Evolutionary conservation across 2,797 vertebrate species (phyloP).

Genomic region (Arvicola amphibius): DNA sequence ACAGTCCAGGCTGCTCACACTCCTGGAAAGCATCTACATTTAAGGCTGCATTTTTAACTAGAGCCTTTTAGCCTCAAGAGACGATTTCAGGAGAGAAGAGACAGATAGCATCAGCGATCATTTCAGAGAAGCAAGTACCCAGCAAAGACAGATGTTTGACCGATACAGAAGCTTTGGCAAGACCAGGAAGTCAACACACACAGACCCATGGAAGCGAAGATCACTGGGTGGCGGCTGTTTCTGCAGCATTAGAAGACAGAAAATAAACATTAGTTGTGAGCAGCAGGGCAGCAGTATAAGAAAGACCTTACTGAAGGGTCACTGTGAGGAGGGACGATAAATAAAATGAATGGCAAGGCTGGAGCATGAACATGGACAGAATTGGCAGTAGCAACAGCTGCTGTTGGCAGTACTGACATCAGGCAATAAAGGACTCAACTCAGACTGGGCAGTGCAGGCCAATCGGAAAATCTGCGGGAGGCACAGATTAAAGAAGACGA

Average conservation of each 20-base stretch:
- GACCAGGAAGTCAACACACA: not conserved
- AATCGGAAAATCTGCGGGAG: not conserved
- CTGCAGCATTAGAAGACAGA: not conserved
- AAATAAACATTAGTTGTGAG: not conserved
- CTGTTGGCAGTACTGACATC: not conserved
- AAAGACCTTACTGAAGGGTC: not conserved
- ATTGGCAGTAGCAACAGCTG: not conserved
- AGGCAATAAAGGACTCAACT: not conserved
- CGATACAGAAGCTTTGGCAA: not conserved
- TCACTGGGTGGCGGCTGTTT: not conserved
- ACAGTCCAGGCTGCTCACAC: not conserved
- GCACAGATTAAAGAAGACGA: not conserved
- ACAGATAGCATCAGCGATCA: not conserved
- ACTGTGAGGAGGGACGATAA: no score
- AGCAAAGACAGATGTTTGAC: not conserved
- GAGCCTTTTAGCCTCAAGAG: not conserved
- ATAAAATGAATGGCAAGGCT: not conserved
- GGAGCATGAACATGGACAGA: no score
- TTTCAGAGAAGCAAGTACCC: not conserved
- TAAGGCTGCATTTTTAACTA: not conserved
- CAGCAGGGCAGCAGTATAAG: not conserved
- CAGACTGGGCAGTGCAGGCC: not conserved
- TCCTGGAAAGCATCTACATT: not conserved
- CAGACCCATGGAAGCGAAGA: not conserved
- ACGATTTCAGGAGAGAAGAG: not conserved